Percentiles rank a stretch among this genome's conserved stretches.
Conservation (phyloP, 2,113 vertebrate species). For the Notiomystis cincta region DNA sequence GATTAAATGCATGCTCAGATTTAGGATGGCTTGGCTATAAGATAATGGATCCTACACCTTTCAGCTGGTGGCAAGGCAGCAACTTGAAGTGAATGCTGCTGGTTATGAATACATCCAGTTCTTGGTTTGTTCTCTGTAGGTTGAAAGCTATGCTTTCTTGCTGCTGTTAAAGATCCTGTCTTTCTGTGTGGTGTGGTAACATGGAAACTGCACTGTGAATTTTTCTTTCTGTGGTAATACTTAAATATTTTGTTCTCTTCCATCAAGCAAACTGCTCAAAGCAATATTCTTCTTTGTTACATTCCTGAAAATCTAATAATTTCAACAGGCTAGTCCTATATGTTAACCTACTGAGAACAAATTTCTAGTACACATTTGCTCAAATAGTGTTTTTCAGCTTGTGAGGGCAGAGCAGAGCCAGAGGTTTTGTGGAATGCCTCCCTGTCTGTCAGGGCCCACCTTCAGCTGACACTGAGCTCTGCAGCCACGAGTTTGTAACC, state of each 20-base stretch:
- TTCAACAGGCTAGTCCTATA: background rate
- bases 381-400: background rate
- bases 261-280: background rate
- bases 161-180: background rate
- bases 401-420: background rate
- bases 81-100: background rate
- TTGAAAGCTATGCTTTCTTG: background rate
- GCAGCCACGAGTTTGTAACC: background rate
- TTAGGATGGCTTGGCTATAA: background rate
- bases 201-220: background rate
- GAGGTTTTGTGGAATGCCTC: background rate
- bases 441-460: background rate
- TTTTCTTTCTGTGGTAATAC: background rate
- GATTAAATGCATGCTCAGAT: background rate
- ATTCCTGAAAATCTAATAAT: background rate
- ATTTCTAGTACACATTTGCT: background rate
- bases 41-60: background rate
- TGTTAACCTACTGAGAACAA: background rate
- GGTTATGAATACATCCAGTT: background rate
- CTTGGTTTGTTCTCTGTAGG: background rate
- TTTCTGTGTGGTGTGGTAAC: background rate
- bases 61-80: background rate
- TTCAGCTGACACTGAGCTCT: background rate
- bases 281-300: background rate
- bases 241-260: background rate